Conservation (phyloP, 2,888 invertebrate genomes). For the Nowickia ferox region DNA sequence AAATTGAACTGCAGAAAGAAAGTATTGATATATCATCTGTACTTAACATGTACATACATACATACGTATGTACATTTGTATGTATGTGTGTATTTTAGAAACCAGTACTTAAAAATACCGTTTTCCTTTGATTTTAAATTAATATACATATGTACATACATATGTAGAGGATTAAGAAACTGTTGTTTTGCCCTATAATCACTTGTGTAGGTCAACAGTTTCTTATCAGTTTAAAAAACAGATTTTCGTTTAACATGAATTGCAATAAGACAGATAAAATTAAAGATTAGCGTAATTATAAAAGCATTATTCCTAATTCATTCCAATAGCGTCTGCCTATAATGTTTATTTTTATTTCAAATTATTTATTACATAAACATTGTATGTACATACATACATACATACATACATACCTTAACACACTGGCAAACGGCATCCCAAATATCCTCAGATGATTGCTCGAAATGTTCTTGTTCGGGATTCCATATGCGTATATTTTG, state of each 20-base stretch:
- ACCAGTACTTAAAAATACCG: too few species aligned
- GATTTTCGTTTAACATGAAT: slow-evolving; percentile 9
- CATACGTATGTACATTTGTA: too few species aligned
- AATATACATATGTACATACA: too few species aligned
- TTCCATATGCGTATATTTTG: slow-evolving; percentile 90
- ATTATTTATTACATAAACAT: not conserved
- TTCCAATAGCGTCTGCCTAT: not conserved
- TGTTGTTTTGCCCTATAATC: slow-evolving; percentile 25
- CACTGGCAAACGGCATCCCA: slow-evolving; percentile 88
- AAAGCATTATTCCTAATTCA: not conserved
- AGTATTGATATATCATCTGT: too few species aligned
- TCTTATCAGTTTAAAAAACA: slow-evolving; percentile 42
- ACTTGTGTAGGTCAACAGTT: slow-evolving; percentile 43
- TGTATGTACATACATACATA: not conserved
- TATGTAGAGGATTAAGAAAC: not conserved
- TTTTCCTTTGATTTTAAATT: too few species aligned
- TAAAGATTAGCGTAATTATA: not conserved
- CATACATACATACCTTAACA: slow-evolving; percentile 87
- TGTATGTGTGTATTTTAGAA: too few species aligned
- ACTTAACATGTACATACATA: too few species aligned
- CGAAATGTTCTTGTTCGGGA: slow-evolving; percentile 90
- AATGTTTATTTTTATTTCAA: not conserved
- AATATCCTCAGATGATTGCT: slow-evolving; percentile 95
- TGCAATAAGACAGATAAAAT: slow-evolving; percentile 8
- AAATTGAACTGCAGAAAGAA: too few species aligned